A percentile compares a stretch with the other conserved stretches of the same genome.
phyloP scores from a whole-genome alignment of 2,113 vertebrate species.

The Myanophis thanlyinensis region DNA sequence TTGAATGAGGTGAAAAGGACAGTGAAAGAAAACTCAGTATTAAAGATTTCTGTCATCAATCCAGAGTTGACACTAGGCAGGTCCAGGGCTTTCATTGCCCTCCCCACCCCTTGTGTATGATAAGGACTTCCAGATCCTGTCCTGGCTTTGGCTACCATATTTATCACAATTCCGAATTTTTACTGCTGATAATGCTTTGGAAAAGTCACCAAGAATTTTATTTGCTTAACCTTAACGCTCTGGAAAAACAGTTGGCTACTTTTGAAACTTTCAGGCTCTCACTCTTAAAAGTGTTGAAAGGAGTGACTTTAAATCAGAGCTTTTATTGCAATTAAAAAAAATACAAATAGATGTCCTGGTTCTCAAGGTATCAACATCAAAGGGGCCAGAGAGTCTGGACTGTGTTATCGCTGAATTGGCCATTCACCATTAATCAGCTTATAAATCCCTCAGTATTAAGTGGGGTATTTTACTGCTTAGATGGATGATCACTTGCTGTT shows the following conservation, averaged over 20 bases:
- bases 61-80: conserved; percentile 35
- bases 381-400: conserved; percentile 52
- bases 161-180: conserved; percentile 55
- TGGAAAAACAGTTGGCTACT: conserved; percentile 52
- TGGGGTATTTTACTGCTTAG: conserved; percentile 24
- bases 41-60: conserved; percentile 32
- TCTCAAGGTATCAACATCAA: conserved; percentile 55
- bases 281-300: conserved; percentile 52
- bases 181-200: conserved; percentile 58
- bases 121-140: conserved; percentile 48
- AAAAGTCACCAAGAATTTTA: conserved; percentile 53
- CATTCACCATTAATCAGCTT: conserved; percentile 48
- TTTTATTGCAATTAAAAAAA: conserved; percentile 59
- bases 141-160: conserved; percentile 47
- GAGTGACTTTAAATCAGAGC: conserved; percentile 49
- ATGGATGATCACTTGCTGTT: neutral
- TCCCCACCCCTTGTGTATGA: neutral
- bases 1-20: conserved; percentile 15
- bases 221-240: conserved; percentile 66
- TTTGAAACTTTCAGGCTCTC: conserved; percentile 56
- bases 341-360: conserved; percentile 51
- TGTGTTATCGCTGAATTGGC: conserved; percentile 35
- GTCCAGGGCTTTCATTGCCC: conserved; percentile 1
- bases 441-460: conserved; percentile 12
- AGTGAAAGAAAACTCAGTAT: conserved; percentile 28